Evolutionary conservation across 2,888 invertebrate species (phyloP).

Genomic region (Pycnomerus fuliginosus): DNA sequence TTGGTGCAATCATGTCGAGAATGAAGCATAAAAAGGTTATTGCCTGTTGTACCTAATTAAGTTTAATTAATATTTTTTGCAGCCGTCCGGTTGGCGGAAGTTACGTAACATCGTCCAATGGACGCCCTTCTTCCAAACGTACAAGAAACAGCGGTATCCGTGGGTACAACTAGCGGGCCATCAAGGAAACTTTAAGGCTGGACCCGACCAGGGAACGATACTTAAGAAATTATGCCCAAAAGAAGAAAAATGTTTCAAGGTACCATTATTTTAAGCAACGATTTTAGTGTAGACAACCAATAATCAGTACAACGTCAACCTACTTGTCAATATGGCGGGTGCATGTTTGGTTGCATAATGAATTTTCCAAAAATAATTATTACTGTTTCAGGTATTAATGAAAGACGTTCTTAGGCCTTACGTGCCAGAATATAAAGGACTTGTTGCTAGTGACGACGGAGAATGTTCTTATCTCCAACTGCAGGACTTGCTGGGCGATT

Average conservation of each 20-base stretch:
- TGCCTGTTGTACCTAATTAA: conserved; percentile 1
- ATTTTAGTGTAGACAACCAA: too few species aligned
- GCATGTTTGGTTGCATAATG: too few species aligned
- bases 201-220: conserved; percentile 90
- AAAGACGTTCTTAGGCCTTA: conserved; percentile 84
- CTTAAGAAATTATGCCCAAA: conserved; percentile 88
- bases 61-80: conserved; percentile 50
- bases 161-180: conserved; percentile 97
- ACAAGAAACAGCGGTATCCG: conserved; percentile 92
- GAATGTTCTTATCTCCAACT: conserved; percentile 86
- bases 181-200: conserved; percentile 93
- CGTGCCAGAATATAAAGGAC: conserved; percentile 92
- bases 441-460: conserved; percentile 75
- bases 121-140: conserved; percentile 96
- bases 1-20: conserved; percentile 6
- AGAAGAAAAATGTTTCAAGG: conserved; percentile 85
- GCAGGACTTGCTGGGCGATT: conserved; percentile 89
- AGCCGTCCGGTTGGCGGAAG: conserved; percentile 94
- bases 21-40: conserved; percentile 6
- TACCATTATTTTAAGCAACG: too few species aligned
- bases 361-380: not conserved
- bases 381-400: conserved; percentile 66
- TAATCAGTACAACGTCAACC: too few species aligned
- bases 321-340: too few species aligned
- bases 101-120: conserved; percentile 92